Base-by-base conservation (phyloP, 2,113 vertebrate genomes). In the Microcebus ravelobensis region DNA sequence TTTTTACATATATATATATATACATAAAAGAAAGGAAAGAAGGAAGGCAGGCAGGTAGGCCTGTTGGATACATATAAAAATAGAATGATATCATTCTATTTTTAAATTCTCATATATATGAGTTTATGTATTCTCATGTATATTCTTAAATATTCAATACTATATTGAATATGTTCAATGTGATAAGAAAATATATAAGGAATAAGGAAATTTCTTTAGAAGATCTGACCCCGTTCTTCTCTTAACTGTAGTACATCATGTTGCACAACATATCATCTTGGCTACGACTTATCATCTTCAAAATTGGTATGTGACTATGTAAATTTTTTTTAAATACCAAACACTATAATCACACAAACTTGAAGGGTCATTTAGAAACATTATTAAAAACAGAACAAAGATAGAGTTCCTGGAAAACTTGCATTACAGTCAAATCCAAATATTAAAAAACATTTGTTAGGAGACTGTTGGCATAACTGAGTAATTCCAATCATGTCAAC, bases 381-480 rank as follows among this genome's bases (percentile, higher is more conserved):
- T 94, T 96, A 94, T 96, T 94, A 95, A 95, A 97, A 96, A 71
- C 85, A 96, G 80, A 85, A 85, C 65, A 88, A 79, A 92, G 90
- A 96, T 74, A 96, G 88, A 90, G 74, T 96, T 97, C 93, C 42
- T 96, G 89, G 95, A 95, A 97, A 97, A 95, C 23, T 36, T 70
- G 45, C 23, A 73, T 77, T 86, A 87, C 10, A 68, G 48, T 94
- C 77, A 95, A 88, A 96, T 93, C 71, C 91, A 97, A 98, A 76
- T 96, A 87, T 63, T 88, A 87, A 95, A 94, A 96, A 88, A 86
- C 14, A 93, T 83, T 91, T 92, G 85, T 73, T 93, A 90, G 92
- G 77, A 83, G 63, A 39, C 57, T 57, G 61, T 87, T 96, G 96
- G 87, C 84, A 63, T 90, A 57, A 88, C 93, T 39, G 27, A 94